phyloP scores from a whole-genome alignment of 2,797 vertebrate genomes.

The Myripristis murdjan region DNA sequence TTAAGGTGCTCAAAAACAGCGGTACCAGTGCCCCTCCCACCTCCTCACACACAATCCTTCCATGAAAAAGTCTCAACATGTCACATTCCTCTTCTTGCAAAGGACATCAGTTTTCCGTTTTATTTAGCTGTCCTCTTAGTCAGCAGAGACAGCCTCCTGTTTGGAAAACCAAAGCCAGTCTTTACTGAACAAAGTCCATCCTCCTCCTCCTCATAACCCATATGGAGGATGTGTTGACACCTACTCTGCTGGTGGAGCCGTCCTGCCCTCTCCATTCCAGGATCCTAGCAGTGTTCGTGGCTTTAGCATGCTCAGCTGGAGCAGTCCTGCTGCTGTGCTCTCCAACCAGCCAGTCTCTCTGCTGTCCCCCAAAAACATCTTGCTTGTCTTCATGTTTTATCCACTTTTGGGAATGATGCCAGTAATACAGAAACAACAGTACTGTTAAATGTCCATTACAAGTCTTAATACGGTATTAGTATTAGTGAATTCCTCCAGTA shows the following conservation, averaged over 20 bases:
- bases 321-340: conserved; percentile 66
- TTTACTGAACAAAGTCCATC: conserved; percentile 56
- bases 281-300: conserved; percentile 34
- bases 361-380: conserved; percentile 39
- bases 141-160: conserved; percentile 29
- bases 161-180: conserved; percentile 54
- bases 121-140: conserved; percentile 21
- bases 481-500: neutral
- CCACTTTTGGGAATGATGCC: conserved; percentile 11
- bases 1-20: conserved; percentile 73
- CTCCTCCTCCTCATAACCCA: conserved; percentile 25
- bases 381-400: neutral
- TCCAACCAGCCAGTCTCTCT: conserved; percentile 36
- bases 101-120: conserved; percentile 22
- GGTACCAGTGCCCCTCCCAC: conserved; percentile 24
- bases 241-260: conserved; percentile 52
- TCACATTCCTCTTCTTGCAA: conserved; percentile 30
- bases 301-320: conserved; percentile 41
- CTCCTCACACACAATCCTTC: conserved; percentile 12
- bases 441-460: neutral
- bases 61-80: conserved; percentile 33
- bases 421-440: conserved; percentile 3
- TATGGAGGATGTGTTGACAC: conserved; percentile 62
- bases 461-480: neutral
- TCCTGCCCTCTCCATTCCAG: conserved; percentile 37